Conservation (phyloP, 2,888 invertebrate species). For the Ecliptopera silaceata region DNA sequence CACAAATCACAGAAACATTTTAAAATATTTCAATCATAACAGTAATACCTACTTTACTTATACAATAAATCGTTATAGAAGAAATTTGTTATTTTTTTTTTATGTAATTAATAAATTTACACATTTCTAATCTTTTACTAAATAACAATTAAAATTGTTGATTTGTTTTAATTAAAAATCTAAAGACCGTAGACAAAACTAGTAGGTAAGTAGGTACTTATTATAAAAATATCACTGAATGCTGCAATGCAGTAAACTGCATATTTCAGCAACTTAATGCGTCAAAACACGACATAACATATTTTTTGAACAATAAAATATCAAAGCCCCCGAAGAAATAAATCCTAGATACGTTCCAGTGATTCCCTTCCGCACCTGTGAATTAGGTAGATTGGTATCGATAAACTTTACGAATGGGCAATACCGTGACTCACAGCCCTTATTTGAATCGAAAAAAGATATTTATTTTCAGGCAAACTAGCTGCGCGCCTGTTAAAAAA, state of each 20-base stretch:
- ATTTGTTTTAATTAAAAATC: no score
- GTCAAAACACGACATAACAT: neutral
- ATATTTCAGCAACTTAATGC: neutral
- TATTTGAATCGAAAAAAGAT: slow-evolving; percentile 14
- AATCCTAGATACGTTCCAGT: neutral
- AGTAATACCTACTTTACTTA: no score
- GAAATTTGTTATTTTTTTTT: no score
- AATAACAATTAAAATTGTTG: no score
- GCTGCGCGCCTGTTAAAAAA: neutral
- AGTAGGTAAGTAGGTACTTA: no score
- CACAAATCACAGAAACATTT: no score
- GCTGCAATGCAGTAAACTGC: neutral
- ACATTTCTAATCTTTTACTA: no score
- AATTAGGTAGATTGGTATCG: slow-evolving; percentile 40
- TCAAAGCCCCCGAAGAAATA: neutral
- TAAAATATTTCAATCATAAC: no score
- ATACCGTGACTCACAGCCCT: slow-evolving; percentile 38
- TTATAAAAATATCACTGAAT: neutral
- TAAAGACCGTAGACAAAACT: no score
- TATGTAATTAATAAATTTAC: no score
- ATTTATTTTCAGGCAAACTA: neutral
- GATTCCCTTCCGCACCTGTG: slow-evolving; percentile 37
- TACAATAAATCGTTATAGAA: no score
- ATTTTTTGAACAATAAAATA: no score
- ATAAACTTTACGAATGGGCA: slow-evolving; percentile 36